Base-by-base conservation (phyloP, 2,888 invertebrate genomes). In the Drosophila limbata region DNA sequence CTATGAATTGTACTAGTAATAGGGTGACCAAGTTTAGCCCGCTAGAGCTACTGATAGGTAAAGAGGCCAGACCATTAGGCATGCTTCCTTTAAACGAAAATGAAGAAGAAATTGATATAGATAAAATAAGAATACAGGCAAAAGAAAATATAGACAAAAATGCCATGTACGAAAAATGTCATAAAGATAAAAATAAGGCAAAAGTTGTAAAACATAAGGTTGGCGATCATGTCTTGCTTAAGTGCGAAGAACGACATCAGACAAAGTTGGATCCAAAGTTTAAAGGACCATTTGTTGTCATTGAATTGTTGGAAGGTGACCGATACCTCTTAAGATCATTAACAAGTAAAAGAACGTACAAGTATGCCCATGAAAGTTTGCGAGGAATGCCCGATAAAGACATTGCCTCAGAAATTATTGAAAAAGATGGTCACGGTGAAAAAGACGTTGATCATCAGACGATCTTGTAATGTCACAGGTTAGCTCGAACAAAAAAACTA, bases 331-430 rank as follows among this genome's bases (percentile, higher is more conserved):
- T 44, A 13, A 44, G 4, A 1, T 44, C 44, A 21, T 21, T 44
- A 13, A 44, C 11, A 13, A 44, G 10, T 10, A 45, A 45, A 4
- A 45, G 25, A 45, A 45, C 25, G 8, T 45, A 25, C 8, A 45
- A 45, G 44, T 45, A 45, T 45, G 44, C 44, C 5, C 44, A 45
- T 25, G 44, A 45, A 13, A 44, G 44, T 11, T 44, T 44, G 45
- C 28, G 3, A 8, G 8, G 4, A 33, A 31, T 33, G 17, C 33
- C 17, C 1, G 8, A 17, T 33, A 6, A n/a, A n/a, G n/a, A n/a
- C n/a, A n/a, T n/a, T n/a, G n/a, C n/a, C n/a, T n/a, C n/a, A n/a
- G n/a, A n/a, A n/a, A n/a, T n/a, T n/a, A n/a, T n/a, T n/a, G n/a
- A n/a, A n/a, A n/a, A n/a, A n/a, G n/a, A n/a, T n/a, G n/a, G n/a